These are phyloP conservation scores for Taxidea taxus DNA, from an alignment of 2,113 vertebrate species.

Conservation along the genomic window DNA sequence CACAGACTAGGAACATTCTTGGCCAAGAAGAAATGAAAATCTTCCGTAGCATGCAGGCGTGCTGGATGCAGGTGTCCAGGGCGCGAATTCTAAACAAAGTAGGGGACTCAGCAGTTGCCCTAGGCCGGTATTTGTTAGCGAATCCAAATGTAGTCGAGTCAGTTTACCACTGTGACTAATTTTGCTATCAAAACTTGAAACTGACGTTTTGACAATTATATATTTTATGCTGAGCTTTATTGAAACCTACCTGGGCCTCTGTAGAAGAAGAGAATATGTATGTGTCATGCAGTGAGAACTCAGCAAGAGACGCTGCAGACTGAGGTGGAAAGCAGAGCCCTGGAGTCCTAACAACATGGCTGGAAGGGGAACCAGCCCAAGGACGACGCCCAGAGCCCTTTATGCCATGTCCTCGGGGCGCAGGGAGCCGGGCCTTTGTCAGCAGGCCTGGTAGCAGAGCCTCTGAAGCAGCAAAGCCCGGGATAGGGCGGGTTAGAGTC, in stretches of 20 bases:
- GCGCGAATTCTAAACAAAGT: background rate
- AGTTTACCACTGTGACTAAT: background rate
- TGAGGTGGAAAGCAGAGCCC: background rate
- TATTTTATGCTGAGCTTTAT: no score
- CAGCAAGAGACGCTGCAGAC: background rate
- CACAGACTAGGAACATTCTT: background rate
- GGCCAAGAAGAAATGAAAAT: background rate
- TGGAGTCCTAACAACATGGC: no score
- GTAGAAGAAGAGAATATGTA: accelerated
- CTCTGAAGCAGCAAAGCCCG: accelerated
- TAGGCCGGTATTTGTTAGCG: background rate
- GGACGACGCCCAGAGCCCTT: no score
- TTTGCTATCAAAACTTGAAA: background rate
- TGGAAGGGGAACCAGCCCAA: background rate
- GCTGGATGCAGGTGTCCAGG: background rate
- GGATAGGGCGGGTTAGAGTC: background rate
- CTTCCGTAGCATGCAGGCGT: accelerated
- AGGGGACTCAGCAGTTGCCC: background rate
- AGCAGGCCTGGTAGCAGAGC: background rate
- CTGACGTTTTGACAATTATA: background rate
- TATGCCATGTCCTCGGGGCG: background rate
- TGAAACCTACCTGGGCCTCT: background rate
- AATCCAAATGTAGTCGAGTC: background rate
- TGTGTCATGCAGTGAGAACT: accelerated
- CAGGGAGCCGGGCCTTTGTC: background rate